A percentile compares a stretch with the other conserved stretches of the same genome.
Evolutionary conservation across 2,888 invertebrate genomes (phyloP).

Genomic region (Drosophila anomelani): DNA sequence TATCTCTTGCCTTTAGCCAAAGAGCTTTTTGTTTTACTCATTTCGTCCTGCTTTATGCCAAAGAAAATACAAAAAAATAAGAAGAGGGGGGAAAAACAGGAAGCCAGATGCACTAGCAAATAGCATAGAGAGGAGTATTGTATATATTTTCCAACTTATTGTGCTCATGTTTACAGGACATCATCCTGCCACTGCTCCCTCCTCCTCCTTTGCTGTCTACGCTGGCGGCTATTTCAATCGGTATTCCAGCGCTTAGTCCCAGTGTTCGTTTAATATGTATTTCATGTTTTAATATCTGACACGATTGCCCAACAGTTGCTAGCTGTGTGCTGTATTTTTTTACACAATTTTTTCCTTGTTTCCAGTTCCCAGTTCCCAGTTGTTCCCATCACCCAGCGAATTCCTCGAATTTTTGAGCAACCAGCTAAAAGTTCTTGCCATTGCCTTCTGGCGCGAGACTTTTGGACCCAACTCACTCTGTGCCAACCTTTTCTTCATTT

Average conservation of each 20-base stretch:
- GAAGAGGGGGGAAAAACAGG: background rate
- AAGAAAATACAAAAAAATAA: background rate
- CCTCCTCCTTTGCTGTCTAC: slow-evolving; percentile 12
- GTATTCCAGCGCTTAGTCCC: slow-evolving; percentile 36
- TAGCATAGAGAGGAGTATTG: slow-evolving; percentile 38
- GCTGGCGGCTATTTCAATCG: slow-evolving; percentile 28
- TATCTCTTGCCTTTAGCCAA: slow-evolving; percentile 14
- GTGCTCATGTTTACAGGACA: slow-evolving; percentile 51
- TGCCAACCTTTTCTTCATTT: slow-evolving; percentile 27
- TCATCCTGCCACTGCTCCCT: background rate
- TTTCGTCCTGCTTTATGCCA: slow-evolving; percentile 39
- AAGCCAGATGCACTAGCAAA: slow-evolving; percentile 30
- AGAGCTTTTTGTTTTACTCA: slow-evolving; percentile 28
- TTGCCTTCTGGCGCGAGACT: slow-evolving; percentile 35
- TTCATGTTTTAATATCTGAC: slow-evolving; percentile 81
- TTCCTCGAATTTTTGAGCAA: slow-evolving; percentile 33
- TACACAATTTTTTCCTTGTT: background rate
- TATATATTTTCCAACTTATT: slow-evolving; percentile 71
- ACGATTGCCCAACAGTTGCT: slow-evolving; percentile 73
- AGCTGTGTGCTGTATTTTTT: slow-evolving; percentile 22
- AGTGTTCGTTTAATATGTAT: slow-evolving; percentile 75
- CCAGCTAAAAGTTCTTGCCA: slow-evolving; percentile 47
- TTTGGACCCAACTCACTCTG: slow-evolving; percentile 31
- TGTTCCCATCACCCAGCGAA: slow-evolving; percentile 35
- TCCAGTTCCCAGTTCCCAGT: background rate